Percentiles rank a stretch among this genome's conserved stretches.
Evolutionary conservation across 1,140 invertebrate genomes (phyloP).

Genomic region (Brachionus rotundiformis): DNA sequence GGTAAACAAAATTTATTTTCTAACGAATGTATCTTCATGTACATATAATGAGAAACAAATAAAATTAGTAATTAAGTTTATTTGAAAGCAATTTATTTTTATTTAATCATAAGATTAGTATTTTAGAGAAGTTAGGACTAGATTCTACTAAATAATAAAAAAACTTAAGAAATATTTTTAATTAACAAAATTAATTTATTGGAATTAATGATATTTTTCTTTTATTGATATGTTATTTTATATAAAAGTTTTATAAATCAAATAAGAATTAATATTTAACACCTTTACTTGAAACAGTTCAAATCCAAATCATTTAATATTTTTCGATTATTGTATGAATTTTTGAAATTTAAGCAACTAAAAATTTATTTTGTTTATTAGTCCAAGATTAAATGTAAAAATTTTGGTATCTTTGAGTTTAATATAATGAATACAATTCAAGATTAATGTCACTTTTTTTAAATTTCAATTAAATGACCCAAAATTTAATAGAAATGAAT

Average conservation of each 20-base stretch:
- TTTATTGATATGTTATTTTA: no score
- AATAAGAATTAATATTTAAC: no score
- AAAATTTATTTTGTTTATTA: no score
- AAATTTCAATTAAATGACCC: neutral
- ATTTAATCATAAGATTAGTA: neutral
- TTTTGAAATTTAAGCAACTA: no score
- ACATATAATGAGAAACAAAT: neutral
- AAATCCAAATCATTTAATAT: no score
- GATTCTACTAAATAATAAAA: neutral
- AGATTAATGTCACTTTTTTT: neutral
- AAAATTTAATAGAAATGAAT: neutral
- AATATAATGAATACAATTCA: neutral
- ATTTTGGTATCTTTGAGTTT: neutral
- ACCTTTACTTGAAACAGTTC: no score
- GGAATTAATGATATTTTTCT: no score
- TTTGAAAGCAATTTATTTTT: neutral
- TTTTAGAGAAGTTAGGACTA: neutral
- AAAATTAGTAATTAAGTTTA: conserved; percentile 5
- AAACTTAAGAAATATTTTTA: no score
- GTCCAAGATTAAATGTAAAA: neutral
- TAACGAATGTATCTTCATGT: neutral
- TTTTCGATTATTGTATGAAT: no score
- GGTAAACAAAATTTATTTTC: neutral
- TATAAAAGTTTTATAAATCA: no score
- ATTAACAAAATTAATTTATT: no score